Base-by-base conservation (phyloP, 2,888 invertebrate genomes). In the Melitaea athalia region DNA sequence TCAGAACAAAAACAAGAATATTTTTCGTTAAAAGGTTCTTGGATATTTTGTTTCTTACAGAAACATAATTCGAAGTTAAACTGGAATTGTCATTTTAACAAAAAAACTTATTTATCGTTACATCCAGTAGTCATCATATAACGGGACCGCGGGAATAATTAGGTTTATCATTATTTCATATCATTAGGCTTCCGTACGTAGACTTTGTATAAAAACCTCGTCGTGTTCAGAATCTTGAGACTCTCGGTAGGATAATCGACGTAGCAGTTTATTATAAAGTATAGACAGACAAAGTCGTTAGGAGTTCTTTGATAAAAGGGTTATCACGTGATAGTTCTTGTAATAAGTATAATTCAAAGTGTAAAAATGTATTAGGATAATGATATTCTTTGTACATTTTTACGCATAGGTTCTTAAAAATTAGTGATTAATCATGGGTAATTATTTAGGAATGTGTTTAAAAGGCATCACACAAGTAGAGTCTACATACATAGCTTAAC, bases 251-350 rank as follows among this genome's bases (percentile, higher is more conserved):
- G 74, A 78, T 79, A 79, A 83, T 79, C 79, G 76, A 76, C 79
- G 77, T 78, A 73, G 77, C 72, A 61, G 67, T 68, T 67, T 69
- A 67, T 72, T 77, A 79, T 79, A 78, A 82, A 81, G 78, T 79
- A 61, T 63, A 63, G 62, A 61, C 68, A 81, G 76, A 79, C 73
- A 79, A 80, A 77, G 71, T 69, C 67, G 77, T 77, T 75, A 78
- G 72, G 68, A 64, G 61, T 59, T 59, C 42, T 65, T 53, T 60
- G 60, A 64, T 68, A 60, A 64, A 68, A 42, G 47, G 55, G 53
- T n/a, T 55, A 61, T 55, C 45, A 64, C 55, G 45, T 53, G 47
- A 42, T 65, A 65, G n/a, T 67, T 49, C 38, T 49, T 12, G 42
- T 47, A 45, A 55, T 61, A 55, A 67, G 33, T n/a, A 55, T 61